Base-by-base conservation (phyloP, 2,888 invertebrate genomes). In the Ormyrus rosae region DNA sequence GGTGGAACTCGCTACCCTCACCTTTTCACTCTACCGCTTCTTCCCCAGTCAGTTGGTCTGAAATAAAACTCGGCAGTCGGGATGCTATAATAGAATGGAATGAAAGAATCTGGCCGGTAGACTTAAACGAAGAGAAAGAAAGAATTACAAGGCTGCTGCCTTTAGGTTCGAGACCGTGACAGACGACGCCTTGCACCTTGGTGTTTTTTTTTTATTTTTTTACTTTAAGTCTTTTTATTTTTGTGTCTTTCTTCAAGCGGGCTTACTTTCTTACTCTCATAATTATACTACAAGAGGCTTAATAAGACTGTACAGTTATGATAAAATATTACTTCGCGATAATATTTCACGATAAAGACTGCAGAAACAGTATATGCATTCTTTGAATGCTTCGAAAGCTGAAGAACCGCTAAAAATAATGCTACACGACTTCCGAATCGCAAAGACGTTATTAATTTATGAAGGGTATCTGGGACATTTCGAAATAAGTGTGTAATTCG, bases 41-140 rank as follows among this genome's bases (percentile, higher is more conserved):
- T 45, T 34, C 34, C 19, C 45, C 34, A 61, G 48, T 69, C 69
- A 61, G 61, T 71, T 51, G 48, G 51, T 63, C 53, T 61, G 46
- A 74, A 74, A 74, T 74, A 74, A 74, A 74, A 56, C 19, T 56
- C 34, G 58, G 45, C 55, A 45, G 60, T 9, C n/a, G 46, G 46
- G 53, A 13, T 13, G 48, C 65, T 58, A 74, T 65, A 74, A 74
- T 65, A 74, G 56, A 74, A 65, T 56, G 65, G 74, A 58, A 65
- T 65, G 58, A 74, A 74, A 56, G 56, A 64, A 65, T 64, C 55
- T 72, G 45, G 53, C 8, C 5, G 55, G 34, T 34, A 34, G 34
- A 34, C 34, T 34, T 34, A 34, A 34, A 46, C 46, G 60, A 10
- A 63, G 53, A 46, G 64, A 60, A 34, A 60, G 19, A 60, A 34